Base-by-base conservation (phyloP, 2,113 vertebrate genomes). In the Anarrhichthys ocellatus region DNA sequence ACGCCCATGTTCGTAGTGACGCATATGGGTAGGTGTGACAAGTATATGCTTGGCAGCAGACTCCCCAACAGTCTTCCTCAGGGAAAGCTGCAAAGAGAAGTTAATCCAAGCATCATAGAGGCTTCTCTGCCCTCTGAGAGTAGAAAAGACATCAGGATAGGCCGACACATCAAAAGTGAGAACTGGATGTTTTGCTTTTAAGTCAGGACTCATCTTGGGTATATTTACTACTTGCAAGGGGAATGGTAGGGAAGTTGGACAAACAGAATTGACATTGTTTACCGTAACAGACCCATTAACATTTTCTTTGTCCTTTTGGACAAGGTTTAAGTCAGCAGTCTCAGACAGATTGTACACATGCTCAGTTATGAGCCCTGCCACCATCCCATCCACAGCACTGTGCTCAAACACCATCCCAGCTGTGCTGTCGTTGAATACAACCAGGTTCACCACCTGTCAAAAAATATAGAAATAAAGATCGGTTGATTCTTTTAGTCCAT, bases 1-100 rank as follows among this genome's bases (percentile, higher is more conserved):
- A 22, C 95, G 94, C 58, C 95, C 95, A 66, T 96, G 95, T 87
- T 95, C 95, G 83, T 93, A 96, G 88, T 96, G 95, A 6, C 95
- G 94, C 94, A 95, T 94, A 71, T 96, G 95, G 38, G 95, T 95
- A 5, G 95, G 95, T 6, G 95, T 96, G 63, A 96, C 94, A 65
- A 96, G 81, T 2, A 96, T 91, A 61, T 93, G 92, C 54, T 63
- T 81, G 66, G 76, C 56, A 67, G 93, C 92, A 22, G 89, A 76
- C 65, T 95, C 93, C 6, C 94, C 94, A 62, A 95, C 84, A 54
- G 88, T 94, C 73, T 95, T 94, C 70, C 72, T 93, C 34, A 96
- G 88, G 56, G 95, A 94, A 9, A 96, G 94, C 80, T 96, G 95
- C 85, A 96, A 87, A 67, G 95, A 93, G 65, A 96, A 95, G 87